These are phyloP conservation scores for Gadopsis marmoratus DNA, from an alignment of 2,797 vertebrate genomes.

Conservation along the genomic window DNA sequence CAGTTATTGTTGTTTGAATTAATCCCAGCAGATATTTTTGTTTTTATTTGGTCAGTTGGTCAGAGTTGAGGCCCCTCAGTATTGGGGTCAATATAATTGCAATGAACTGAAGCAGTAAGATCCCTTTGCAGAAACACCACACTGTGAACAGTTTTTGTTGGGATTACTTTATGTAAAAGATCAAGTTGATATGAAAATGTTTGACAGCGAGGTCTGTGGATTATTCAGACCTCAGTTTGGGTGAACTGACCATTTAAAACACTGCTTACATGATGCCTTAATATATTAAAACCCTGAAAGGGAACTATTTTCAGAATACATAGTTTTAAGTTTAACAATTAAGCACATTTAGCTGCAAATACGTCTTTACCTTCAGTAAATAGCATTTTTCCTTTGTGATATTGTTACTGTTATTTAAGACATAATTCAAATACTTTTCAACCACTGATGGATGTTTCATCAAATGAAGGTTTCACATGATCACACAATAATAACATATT, in stretches of 20 bases:
- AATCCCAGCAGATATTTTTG: too few relatives aligned
- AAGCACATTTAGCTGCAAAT: neutral
- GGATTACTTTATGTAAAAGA: too few relatives aligned
- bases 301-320: neutral
- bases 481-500: neutral
- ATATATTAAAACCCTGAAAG: conserved; percentile 2
- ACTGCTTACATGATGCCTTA: neutral
- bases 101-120: too few relatives aligned
- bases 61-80: too few relatives aligned
- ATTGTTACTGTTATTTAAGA: neutral
- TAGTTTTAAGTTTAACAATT: neutral
- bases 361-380: neutral
- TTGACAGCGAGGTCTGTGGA: too few relatives aligned
- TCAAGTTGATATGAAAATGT: too few relatives aligned
- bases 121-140: too few relatives aligned
- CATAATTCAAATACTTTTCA: neutral
- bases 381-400: neutral
- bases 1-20: neutral
- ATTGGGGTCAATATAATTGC: too few relatives aligned
- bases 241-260: neutral
- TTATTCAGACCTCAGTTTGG: too few relatives aligned
- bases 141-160: too few relatives aligned
- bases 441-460: neutral
- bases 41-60: too few relatives aligned
- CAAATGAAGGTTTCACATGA: neutral